phyloP scores from a whole-genome alignment of 92 coral and sea anemone species.

The Umimayanthus chanpuru region DNA sequence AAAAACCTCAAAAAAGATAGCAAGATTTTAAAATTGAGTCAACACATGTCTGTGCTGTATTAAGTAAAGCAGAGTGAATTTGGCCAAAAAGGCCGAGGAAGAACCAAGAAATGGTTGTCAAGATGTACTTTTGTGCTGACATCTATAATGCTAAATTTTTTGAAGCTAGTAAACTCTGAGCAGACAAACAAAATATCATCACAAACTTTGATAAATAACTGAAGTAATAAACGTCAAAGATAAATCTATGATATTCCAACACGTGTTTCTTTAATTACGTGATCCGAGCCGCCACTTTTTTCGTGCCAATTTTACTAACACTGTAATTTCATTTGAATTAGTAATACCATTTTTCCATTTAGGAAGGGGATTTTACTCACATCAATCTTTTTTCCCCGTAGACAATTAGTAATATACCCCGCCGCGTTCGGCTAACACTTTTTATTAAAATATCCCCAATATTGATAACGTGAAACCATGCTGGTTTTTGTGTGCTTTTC shows the following conservation, averaged over 20 bases:
- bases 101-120: not conserved
- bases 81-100: not conserved
- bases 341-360: conserved; percentile 18
- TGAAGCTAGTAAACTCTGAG: conserved; percentile 1
- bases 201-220: not conserved
- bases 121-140: not conserved
- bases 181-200: not conserved
- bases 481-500: conserved; percentile 20
- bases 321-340: conserved; percentile 11
- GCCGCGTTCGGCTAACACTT: conserved; percentile 39
- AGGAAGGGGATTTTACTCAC: not conserved
- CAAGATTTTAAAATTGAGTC: conserved; percentile 10
- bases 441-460: conserved; percentile 39
- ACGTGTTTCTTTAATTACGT: conserved; percentile 32
- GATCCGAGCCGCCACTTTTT: conserved; percentile 1
- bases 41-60: conserved; percentile 20
- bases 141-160: conserved; percentile 1
- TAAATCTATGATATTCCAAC: not conserved
- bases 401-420: conserved; percentile 21
- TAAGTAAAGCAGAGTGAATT: not conserved
- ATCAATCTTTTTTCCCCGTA: conserved; percentile 12
- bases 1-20: conserved; percentile 37
- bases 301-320: conserved; percentile 1
- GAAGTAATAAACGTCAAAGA: conserved; percentile 1
- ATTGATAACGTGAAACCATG: conserved; percentile 34